These are phyloP conservation scores for Zosterops japonicus DNA, from an alignment of 2,113 vertebrate species.

Conservation along the genomic window DNA sequence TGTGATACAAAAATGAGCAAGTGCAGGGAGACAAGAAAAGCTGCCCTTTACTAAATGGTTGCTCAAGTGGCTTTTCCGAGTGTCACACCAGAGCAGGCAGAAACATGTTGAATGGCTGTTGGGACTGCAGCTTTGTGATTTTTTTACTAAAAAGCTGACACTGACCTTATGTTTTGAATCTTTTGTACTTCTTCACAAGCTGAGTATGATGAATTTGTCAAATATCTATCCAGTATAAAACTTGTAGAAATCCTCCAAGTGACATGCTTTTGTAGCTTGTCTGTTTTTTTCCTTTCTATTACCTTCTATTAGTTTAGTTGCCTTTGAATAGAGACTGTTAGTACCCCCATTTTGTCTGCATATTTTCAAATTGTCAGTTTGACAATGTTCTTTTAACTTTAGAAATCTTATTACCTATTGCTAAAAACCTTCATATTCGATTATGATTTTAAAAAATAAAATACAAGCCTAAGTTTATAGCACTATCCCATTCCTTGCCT, in stretches of 20 bases:
- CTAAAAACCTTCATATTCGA: background rate
- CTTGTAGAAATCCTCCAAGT: background rate
- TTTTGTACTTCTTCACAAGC: background rate
- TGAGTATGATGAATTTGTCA: background rate
- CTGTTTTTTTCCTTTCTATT: background rate
- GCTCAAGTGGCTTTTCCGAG: rapidly evolving
- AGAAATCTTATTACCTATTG: background rate
- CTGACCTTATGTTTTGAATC: background rate
- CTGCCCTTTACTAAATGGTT: background rate
- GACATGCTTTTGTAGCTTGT: background rate
- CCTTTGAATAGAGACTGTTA: background rate
- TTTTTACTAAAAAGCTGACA: background rate
- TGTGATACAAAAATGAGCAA: background rate
- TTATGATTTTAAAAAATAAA: background rate
- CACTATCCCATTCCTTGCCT: background rate
- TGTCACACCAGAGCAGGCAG: background rate
- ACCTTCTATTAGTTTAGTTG: background rate
- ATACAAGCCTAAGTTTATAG: background rate
- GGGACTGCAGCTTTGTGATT: rapidly evolving
- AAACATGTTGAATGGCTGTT: background rate
- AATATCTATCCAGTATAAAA: background rate
- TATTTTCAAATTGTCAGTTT: constrained; percentile 41
- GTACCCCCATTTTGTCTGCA: background rate
- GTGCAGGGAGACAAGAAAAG: background rate
- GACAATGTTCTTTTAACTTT: constrained; percentile 12